Conservation (phyloP, 2,797 vertebrate genomes). For the Pagetopsis macropterus region DNA sequence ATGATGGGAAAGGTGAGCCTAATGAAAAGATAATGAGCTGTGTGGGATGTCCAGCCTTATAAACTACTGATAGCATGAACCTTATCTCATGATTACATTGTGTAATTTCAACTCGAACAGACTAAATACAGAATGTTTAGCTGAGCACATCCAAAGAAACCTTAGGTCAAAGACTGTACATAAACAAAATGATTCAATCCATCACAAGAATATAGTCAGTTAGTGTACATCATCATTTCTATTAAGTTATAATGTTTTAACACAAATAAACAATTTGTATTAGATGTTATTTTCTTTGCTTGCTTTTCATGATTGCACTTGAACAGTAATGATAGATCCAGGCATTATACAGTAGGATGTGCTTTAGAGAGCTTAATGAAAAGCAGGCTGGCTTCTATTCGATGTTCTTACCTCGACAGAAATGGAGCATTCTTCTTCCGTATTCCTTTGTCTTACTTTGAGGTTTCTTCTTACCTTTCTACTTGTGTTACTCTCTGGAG, state of each 20-base stretch:
- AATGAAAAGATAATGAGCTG: conserved; percentile 51
- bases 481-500: conserved; percentile 45
- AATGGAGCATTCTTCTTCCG: conserved; percentile 25
- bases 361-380: conserved; percentile 8
- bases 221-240: background rate
- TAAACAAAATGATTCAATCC: background rate
- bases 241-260: background rate
- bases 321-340: conserved; percentile 13
- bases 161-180: background rate
- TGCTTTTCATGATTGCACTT: conserved; percentile 2
- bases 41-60: conserved; percentile 10
- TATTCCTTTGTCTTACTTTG: conserved; percentile 35
- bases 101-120: background rate
- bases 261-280: background rate
- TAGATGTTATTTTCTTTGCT: background rate
- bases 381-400: background rate
- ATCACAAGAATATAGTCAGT: conserved; percentile 3
- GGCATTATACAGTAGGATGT: background rate
- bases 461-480: conserved; percentile 31
- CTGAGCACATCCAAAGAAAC: background rate
- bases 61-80: conserved; percentile 10
- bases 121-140: conserved; percentile 1
- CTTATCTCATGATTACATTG: conserved; percentile 13
- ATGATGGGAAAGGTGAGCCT: conserved; percentile 39
- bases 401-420: conserved; percentile 13